Conservation (phyloP, 1,140 invertebrate genomes). For the Heterodera carotae region DNA sequence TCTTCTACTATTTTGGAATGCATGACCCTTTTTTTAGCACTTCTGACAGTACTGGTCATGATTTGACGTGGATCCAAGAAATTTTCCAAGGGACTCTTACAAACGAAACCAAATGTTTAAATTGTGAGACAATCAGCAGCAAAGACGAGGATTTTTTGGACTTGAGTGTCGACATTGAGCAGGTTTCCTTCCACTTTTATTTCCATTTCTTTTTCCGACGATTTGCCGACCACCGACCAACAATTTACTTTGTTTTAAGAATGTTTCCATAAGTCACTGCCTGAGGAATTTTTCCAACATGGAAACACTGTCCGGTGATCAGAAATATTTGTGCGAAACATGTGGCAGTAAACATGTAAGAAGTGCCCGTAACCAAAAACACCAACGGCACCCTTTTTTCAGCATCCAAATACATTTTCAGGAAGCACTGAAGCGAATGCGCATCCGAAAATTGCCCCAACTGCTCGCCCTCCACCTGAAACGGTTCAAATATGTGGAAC, state of each 20-base stretch:
- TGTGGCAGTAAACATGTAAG: slow-evolving; percentile 92
- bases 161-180: slow-evolving; percentile 96
- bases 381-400: no score
- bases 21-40: slow-evolving; percentile 1
- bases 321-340: slow-evolving; percentile 99
- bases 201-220: not conserved
- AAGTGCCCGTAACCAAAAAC: not conserved
- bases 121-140: slow-evolving; percentile 96
- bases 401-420: not conserved
- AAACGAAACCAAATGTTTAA: slow-evolving; percentile 96
- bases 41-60: slow-evolving; percentile 18
- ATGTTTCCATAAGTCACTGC: slow-evolving; percentile 98
- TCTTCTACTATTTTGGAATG: not conserved
- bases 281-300: slow-evolving; percentile 95
- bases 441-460: slow-evolving; percentile 95
- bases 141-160: slow-evolving; percentile 99
- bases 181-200: slow-evolving; percentile 65
- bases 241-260: slow-evolving; percentile 68
- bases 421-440: slow-evolving; percentile 90
- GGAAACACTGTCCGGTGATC: slow-evolving; percentile 97
- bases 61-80: slow-evolving; percentile 88
- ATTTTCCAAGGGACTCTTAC: slow-evolving; percentile 99
- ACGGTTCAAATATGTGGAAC: slow-evolving; percentile 98
- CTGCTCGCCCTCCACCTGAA: slow-evolving; percentile 96
- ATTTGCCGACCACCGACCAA: not conserved